Evolutionary conservation across 2,113 vertebrate species (phyloP), one percentile per base, ranked within the genome.

Genomic region (Periophthalmodon schlosseri): DNA sequence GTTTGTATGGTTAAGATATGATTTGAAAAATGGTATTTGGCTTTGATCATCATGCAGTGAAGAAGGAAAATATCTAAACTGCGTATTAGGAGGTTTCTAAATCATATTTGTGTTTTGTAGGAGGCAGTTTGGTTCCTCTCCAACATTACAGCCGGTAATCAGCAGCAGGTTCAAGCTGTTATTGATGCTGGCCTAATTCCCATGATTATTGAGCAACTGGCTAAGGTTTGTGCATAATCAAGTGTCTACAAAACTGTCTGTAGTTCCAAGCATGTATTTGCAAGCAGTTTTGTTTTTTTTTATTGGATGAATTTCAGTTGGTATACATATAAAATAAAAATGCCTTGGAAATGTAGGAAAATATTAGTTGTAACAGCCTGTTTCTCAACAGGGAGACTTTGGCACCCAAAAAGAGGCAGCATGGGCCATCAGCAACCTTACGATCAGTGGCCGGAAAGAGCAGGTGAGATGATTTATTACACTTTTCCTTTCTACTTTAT

Each of bases 41-140:
- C 4, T 50, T 50, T 50, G 3, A 61, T 33, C 6, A 7, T 23
- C 11, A 24, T 58, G 23, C 11, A 24, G 57, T 58, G 13, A 8
- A 14, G 2, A 58, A 58, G 24, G 21, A 58, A 58, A 28, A 23
- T 57, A 39, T 39, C 36, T 39, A 12, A 23, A 3, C 57, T 1
- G 9, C 7, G 23, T 23, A 33, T 61, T 33, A 34, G 6, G 60
- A 33, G 24, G 1, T 63, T 33, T 6, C 14, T 67, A 21, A 10
- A 23, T 15, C 9, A 39, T 39, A 39, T 39, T 65, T 44, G 18
- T 83, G 60, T 60, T 84, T 81, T 94, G 68, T 83, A 99, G 98
- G 97, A 99, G 95, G 98, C 97, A 67, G 97, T 99, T 77, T 99
- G 98, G 98, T 99, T 99, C 93, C 93, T 99, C 87, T 99, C 98